Conservation (phyloP, 1,140 invertebrate species). For the Panagrolaimus sp. region DNA sequence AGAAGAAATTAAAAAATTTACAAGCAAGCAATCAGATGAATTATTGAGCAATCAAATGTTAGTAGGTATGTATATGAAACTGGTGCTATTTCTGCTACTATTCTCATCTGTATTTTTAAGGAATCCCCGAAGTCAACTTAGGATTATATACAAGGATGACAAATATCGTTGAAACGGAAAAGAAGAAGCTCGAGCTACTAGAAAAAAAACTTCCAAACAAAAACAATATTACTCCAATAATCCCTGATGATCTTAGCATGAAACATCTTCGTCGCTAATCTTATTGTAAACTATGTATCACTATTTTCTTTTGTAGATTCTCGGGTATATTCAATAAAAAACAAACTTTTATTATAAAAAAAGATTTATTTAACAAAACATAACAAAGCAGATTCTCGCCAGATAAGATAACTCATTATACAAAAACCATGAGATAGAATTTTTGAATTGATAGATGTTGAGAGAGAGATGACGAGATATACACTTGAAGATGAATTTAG, state of each 20-base stretch:
- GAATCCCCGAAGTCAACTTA: conserved; percentile 96
- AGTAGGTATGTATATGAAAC: too few relatives aligned
- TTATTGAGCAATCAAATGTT: conserved; percentile 99
- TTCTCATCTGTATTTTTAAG: too few relatives aligned
- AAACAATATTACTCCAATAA: not conserved
- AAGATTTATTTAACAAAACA: conserved; percentile 10
- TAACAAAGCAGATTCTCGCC: not conserved
- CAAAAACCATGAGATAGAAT: not conserved
- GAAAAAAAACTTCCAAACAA: conserved; percentile 5
- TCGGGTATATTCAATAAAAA: not conserved
- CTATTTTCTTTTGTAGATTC: not conserved
- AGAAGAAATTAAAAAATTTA: conserved; percentile 40
- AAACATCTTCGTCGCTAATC: conserved; percentile 7
- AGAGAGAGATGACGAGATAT: not conserved
- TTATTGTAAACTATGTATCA: not conserved
- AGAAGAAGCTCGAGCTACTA: conserved; percentile 48
- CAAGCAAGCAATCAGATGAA: conserved; percentile 78
- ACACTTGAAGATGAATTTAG: conserved; percentile 28
- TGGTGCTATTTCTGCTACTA: too few relatives aligned
- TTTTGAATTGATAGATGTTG: not conserved
- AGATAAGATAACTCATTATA: too few relatives aligned
- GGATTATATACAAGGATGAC: conserved; percentile 69
- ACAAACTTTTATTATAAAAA: not conserved
- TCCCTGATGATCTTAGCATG: not conserved
- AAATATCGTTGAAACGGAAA: conserved; percentile 54